Percentiles rank a stretch among this genome's conserved stretches.
phyloP scores from a whole-genome alignment of 2,797 vertebrate species.

The Malacoraja senta region DNA sequence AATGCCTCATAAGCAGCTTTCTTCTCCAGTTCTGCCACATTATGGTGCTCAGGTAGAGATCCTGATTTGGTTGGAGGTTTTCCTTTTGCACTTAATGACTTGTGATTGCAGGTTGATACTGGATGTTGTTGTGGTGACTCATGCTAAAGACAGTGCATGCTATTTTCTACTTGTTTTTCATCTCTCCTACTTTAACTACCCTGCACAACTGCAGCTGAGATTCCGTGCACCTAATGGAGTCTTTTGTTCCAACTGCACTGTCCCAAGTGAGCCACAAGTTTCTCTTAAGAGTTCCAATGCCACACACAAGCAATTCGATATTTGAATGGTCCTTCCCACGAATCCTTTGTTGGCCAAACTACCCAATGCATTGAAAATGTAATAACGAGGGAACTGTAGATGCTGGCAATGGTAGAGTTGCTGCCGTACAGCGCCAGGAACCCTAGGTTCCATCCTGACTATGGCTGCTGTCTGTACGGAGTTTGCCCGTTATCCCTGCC shows the following conservation, averaged over 20 bases:
- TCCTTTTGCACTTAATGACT: background rate
- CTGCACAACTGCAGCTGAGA: background rate
- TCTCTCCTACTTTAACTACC: background rate
- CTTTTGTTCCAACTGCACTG: background rate
- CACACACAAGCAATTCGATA: background rate
- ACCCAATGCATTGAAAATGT: background rate
- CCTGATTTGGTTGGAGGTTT: constrained; percentile 43
- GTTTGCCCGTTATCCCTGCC: too few relatives aligned
- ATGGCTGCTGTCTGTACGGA: too few relatives aligned
- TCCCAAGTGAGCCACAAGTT: background rate
- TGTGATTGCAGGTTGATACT: background rate
- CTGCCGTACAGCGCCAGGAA: too few relatives aligned
- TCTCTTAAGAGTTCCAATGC: background rate
- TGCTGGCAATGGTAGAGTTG: too few relatives aligned
- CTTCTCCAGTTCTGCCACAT: constrained; percentile 55
- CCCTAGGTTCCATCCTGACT: too few relatives aligned
- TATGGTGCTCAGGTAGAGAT: constrained; percentile 58
- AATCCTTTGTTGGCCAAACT: background rate
- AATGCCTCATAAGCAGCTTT: constrained; percentile 48
- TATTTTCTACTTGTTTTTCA: background rate
- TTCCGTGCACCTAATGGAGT: background rate
- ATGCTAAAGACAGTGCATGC: constrained; percentile 18
- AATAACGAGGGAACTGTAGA: too few relatives aligned
- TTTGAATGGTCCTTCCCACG: background rate
- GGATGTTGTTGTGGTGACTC: background rate